A percentile compares a stretch with the other conserved stretches of the same genome.
Evolutionary conservation across 2,797 vertebrate genomes (phyloP).

Genomic region (Bovichtus diacanthus): DNA sequence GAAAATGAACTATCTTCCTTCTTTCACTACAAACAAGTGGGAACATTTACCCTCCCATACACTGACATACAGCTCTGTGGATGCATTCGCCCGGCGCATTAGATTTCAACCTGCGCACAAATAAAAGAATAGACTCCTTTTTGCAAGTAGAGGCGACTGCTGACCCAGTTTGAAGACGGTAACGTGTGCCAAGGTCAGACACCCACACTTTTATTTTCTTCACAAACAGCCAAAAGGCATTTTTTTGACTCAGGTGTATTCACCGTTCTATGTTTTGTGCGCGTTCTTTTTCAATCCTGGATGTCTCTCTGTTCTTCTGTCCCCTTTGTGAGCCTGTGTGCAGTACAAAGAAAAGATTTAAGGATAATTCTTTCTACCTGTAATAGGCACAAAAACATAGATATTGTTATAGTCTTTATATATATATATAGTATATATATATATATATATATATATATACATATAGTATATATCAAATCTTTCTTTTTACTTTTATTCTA

Average conservation of each 20-base stretch:
- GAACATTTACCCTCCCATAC: constrained; percentile 67
- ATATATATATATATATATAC: too few relatives aligned
- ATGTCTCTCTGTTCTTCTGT: constrained; percentile 38
- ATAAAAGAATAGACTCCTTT: constrained; percentile 68
- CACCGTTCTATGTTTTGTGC: constrained; percentile 24
- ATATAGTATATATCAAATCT: too few relatives aligned
- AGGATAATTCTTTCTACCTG: constrained; percentile 10
- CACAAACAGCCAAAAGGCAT: constrained; percentile 75
- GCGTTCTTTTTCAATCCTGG: constrained; percentile 35
- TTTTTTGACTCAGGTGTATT: constrained; percentile 70
- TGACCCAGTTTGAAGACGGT: constrained; percentile 81
- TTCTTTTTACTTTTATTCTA: too few relatives aligned
- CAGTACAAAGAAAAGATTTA: constrained; percentile 17
- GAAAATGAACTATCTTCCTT: constrained; percentile 77
- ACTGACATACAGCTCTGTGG: constrained; percentile 55
- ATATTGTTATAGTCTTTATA: too few relatives aligned
- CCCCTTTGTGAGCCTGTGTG: constrained; percentile 23
- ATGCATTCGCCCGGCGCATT: constrained; percentile 58
- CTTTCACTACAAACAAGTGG: constrained; percentile 71
- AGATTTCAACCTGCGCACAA: constrained; percentile 56
- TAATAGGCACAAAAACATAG: background rate
- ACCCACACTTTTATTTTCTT: constrained; percentile 78
- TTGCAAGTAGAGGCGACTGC: constrained; percentile 72
- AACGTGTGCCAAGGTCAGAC: constrained; percentile 81
- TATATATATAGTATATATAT: too few relatives aligned